Base-by-base conservation (phyloP, 2,797 vertebrate species). In the Aythya fuligula region DNA sequence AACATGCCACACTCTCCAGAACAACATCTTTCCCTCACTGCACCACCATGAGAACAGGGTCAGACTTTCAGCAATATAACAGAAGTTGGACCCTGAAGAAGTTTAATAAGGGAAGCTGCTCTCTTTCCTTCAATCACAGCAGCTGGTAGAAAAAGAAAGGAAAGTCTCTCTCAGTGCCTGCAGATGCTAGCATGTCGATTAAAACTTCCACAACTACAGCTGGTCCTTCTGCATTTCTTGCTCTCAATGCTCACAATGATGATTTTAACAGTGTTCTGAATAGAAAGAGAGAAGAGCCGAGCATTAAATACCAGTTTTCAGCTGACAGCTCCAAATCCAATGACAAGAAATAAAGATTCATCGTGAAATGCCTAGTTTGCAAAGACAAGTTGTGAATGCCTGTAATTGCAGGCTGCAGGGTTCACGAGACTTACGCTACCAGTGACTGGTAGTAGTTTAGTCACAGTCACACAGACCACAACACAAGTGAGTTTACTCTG, bases 311-410 rank as follows among this genome's bases (percentile, higher is more conserved):
- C 4, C 74, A 73, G 30, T 81, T 92, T 96, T 51, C 75, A 93
- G 66, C 66, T 85, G 86, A 95, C 65, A 75, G 49, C 54, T 93
- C 75, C 73, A 87, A 90, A 87, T 61, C 49, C 38, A 85, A 19
- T 56, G 69, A 92, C 21, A 65, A 89, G 81, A 86, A 82, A 72
- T 75, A 60, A 90, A 89, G 81, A 75, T 51, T 83, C 34, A 65
- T 69, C 9, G 2, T 13, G 56, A 74, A 62, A 93, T 39, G 19
- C 38, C 36, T 83, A 36, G 81, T 94, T 77, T 90, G 74, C 69
- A 87, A 95, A 92, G 58, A 43, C 74, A 67, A 85, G 39, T 57
- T 82, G 65, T 66, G 49, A 93, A 89, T 72, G 67, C 34, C 56
- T 71, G 24, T 61, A 82, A 89, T 1, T 94, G 69, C 49, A 91